phyloP scores from a whole-genome alignment of 2,797 vertebrate species.

The Xenentodon cancila region DNA sequence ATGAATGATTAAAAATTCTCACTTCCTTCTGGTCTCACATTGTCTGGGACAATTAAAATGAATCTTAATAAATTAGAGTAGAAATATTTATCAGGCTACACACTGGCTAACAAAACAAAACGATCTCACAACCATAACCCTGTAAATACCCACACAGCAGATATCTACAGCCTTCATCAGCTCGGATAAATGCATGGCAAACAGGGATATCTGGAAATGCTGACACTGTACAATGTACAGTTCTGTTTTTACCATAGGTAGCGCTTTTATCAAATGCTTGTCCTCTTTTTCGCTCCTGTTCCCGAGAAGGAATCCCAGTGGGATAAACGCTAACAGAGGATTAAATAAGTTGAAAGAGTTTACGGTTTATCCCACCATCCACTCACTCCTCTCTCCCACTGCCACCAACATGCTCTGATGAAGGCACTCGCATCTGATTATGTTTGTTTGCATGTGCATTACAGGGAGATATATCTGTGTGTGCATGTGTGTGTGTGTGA shows the following conservation, averaged over 20 bases:
- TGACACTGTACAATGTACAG: neutral
- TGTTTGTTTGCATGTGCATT: slow-evolving; percentile 22
- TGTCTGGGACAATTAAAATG: neutral
- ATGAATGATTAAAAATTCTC: neutral
- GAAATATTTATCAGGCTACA: neutral
- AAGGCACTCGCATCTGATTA: slow-evolving; percentile 59
- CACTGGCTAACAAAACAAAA: neutral
- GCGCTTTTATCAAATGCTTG: slow-evolving; percentile 19
- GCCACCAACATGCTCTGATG: slow-evolving; percentile 35
- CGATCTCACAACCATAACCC: slow-evolving; percentile 10
- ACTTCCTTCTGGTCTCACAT: neutral
- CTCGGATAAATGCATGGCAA: slow-evolving; percentile 22
- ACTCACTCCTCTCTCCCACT: slow-evolving; percentile 22
- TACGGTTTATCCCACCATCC: slow-evolving; percentile 51
- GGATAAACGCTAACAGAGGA: slow-evolving; percentile 32
- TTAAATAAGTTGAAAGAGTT: slow-evolving; percentile 59
- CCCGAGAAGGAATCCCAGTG: slow-evolving; percentile 18
- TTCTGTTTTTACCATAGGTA: neutral
- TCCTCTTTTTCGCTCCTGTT: slow-evolving; percentile 10
- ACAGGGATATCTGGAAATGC: slow-evolving; percentile 4
- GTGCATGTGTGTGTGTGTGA: slow-evolving; percentile 21
- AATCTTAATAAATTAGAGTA: neutral
- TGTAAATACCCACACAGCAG: slow-evolving; percentile 10
- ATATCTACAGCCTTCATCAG: slow-evolving; percentile 9
- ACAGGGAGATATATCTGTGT: slow-evolving; percentile 17